A percentile compares a stretch with the other conserved stretches of the same genome.
Conservation (phyloP, 2,888 invertebrate genomes). For the Prenolepis imparis region DNA sequence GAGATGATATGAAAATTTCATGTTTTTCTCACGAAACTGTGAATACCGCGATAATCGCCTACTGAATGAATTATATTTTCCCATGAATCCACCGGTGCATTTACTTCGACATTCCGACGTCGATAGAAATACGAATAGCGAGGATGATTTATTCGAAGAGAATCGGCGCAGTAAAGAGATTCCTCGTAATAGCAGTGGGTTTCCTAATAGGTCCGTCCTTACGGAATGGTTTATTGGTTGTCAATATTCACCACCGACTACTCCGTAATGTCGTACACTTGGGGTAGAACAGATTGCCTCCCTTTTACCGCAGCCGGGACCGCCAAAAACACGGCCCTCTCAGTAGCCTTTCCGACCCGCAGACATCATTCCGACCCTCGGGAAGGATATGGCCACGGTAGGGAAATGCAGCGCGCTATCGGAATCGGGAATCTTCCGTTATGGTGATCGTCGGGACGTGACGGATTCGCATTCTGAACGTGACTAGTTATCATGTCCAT, state of each 20-base stretch:
- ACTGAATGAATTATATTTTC: slow-evolving; percentile 41
- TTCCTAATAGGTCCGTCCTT: slow-evolving; percentile 62
- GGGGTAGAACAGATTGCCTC: slow-evolving; percentile 70
- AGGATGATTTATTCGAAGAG: slow-evolving; percentile 63
- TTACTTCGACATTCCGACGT: slow-evolving; percentile 1
- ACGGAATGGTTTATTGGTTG: slow-evolving; percentile 78
- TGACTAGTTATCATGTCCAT: slow-evolving; percentile 26
- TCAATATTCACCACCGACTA: slow-evolving; percentile 69
- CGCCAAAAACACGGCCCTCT: slow-evolving; percentile 64
- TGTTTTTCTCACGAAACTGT: slow-evolving; percentile 16
- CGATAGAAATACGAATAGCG: slow-evolving; percentile 12
- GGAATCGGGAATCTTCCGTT: slow-evolving; percentile 55
- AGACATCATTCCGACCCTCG: slow-evolving; percentile 38
- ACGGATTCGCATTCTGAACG: slow-evolving; percentile 51
- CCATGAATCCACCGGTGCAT: slow-evolving; percentile 26
- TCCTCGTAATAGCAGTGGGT: slow-evolving; percentile 26
- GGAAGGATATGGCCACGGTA: slow-evolving; percentile 33
- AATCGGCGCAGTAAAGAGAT: slow-evolving; percentile 24
- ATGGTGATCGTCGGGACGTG: slow-evolving; percentile 46
- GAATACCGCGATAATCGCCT: slow-evolving; percentile 30
- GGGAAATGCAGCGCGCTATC: slow-evolving; percentile 44
- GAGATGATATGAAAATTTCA: background rate
- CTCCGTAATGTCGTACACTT: slow-evolving; percentile 39
- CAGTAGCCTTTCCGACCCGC: slow-evolving; percentile 50
- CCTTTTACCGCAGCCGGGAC: slow-evolving; percentile 67